Base-by-base conservation (phyloP, 2,888 invertebrate species). In the Frankliniella intonsa region DNA sequence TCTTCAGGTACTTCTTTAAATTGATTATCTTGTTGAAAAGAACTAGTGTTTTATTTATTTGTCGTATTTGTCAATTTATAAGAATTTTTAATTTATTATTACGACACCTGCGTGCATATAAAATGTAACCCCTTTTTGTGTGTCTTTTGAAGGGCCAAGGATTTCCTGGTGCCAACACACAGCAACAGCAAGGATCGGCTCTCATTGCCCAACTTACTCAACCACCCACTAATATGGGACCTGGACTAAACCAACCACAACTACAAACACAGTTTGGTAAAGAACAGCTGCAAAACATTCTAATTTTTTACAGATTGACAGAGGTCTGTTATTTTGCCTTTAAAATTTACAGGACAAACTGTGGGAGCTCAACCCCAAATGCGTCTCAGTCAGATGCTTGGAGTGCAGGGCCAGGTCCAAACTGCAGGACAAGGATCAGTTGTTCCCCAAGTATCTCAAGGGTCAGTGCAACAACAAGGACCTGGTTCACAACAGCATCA, bases 121-220 rank as follows among this genome's bases (percentile, higher is more conserved):
- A 2, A 38, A 3, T 38, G 2, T 38, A 5, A 38, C 5, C 38
- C 38, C 5, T 38, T 38, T 38, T 38, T 38, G 38, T 38, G 38
- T 38, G 38, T 38, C 5, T 38, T 3, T 38, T 38, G 38, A 12
- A 22, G 69, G n/a, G 69, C 9, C 25, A 22, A 76, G n/a, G n/a
- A 10, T 76, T 25, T 9, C 22, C 22, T 22, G 22, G 25, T 76
- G 69, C 10, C 12, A 22, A 22, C 25, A 25, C 69, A 10, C 12
- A 8, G 22, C 69, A 22, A 10, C 82, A 88, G 0, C 89, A 89
- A 85, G 88, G 90, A 83, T 91, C 90, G 84, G 90, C 91, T 7
- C 87, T 91, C 3, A 90, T 91, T 83, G 91, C 91, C 0, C 91
- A 91, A 85, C 86, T 91, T 17, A 90, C 90, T 0, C 90, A 90